Evolutionary conservation across 2,113 vertebrate genomes (phyloP).

Genomic region (Copsychus sechellarum): DNA sequence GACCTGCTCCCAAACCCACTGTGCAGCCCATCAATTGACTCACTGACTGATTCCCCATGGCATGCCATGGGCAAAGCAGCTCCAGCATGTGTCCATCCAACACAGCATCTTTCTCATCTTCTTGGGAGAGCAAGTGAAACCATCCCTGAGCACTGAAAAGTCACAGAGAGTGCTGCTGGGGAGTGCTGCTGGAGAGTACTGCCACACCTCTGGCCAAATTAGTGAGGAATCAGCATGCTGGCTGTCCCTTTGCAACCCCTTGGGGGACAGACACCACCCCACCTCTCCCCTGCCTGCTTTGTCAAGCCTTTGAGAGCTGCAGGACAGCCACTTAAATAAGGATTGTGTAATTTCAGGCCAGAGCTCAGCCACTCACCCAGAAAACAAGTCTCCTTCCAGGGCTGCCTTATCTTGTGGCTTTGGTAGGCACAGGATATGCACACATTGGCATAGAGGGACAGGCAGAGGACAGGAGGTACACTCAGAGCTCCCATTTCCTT

Average conservation of each 20-base stretch:
- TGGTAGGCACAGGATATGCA: background rate
- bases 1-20: background rate
- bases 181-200: background rate
- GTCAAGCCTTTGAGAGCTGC: background rate
- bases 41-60: fast-evolving
- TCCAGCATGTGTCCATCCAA: background rate
- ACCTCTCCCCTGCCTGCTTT: background rate
- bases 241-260: fast-evolving
- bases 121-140: background rate
- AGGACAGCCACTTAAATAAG: background rate
- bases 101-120: background rate
- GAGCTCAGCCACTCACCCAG: background rate
- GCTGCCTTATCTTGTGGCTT: background rate
- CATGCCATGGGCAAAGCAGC: background rate
- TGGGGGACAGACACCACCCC: background rate
- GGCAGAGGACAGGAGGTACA: background rate
- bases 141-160: background rate
- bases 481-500: background rate
- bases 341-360: background rate
- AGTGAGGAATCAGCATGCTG: background rate
- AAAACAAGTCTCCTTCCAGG: background rate
- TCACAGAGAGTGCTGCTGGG: background rate
- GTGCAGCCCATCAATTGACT: background rate
- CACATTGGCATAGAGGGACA: background rate
- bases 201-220: background rate